A percentile compares a stretch with the other conserved stretches of the same genome.
Conservation (phyloP, 2,797 vertebrate species). For the Phataginus tricuspis region DNA sequence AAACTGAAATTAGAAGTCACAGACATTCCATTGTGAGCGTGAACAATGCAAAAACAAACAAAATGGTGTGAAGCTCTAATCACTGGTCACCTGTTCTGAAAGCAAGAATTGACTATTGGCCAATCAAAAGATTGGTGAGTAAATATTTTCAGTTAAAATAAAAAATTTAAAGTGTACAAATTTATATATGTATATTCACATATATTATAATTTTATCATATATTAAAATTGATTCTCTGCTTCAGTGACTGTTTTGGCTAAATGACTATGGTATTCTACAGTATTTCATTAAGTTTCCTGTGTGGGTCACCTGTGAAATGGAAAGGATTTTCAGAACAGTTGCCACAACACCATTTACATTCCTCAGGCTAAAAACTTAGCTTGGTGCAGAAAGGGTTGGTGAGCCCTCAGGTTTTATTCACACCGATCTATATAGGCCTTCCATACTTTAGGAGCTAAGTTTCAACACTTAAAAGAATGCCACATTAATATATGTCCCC, state of each 20-base stretch:
- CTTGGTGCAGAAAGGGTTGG: not conserved
- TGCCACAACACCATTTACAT: not conserved
- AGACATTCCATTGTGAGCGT: too few relatives aligned
- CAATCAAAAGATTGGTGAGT: not conserved
- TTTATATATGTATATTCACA: not conserved
- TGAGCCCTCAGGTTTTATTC: not conserved
- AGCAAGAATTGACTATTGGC: not conserved
- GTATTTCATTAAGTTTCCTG: not conserved
- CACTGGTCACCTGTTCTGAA: not conserved
- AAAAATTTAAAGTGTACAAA: not conserved
- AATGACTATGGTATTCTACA: not conserved
- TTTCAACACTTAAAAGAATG: not conserved
- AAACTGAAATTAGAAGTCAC: not conserved
- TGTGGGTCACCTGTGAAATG: not conserved
- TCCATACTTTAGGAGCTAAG: not conserved
- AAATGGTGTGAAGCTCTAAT: not conserved
- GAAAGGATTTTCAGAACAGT: not conserved
- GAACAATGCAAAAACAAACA: not conserved
- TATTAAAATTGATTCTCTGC: not conserved
- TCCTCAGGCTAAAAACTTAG: not conserved
- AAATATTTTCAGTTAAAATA: not conserved
- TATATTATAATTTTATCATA: not conserved
- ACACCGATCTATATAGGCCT: not conserved
- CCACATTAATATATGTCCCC: not conserved
- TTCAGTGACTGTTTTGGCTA: not conserved